Conservation (phyloP, 2,797 vertebrate species). For the Platalea minor region DNA sequence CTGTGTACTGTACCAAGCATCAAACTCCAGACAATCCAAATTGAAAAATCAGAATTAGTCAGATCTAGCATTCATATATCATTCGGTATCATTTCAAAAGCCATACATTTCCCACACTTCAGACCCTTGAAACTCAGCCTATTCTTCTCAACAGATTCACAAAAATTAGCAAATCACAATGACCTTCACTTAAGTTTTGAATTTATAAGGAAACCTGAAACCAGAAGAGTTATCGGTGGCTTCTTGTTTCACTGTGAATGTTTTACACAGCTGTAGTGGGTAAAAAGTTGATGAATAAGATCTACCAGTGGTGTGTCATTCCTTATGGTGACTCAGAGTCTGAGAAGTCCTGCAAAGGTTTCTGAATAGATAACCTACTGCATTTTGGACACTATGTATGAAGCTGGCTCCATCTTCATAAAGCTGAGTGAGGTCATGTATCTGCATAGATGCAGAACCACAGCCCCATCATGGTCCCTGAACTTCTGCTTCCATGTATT, state of each 20-base stretch:
- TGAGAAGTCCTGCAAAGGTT: background rate
- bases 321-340: background rate
- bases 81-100: background rate
- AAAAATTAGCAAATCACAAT: background rate
- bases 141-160: background rate
- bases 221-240: background rate
- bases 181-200: background rate
- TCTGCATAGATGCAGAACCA: background rate
- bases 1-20: background rate
- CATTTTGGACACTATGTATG: background rate
- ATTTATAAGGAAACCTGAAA: background rate
- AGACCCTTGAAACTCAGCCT: background rate
- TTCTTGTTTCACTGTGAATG: background rate
- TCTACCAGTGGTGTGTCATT: background rate
- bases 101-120: background rate
- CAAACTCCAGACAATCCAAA: background rate
- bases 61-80: background rate
- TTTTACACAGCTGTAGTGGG: background rate
- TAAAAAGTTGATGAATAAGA: background rate
- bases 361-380: background rate
- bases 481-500: fast-evolving
- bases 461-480: background rate
- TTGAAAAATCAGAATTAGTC: background rate
- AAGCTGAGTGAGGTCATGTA: background rate
- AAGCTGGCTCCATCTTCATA: background rate